A percentile compares a stretch with the other conserved stretches of the same genome.
Conservation (phyloP, 2,797 vertebrate species). For the Anguilla megastoma region DNA sequence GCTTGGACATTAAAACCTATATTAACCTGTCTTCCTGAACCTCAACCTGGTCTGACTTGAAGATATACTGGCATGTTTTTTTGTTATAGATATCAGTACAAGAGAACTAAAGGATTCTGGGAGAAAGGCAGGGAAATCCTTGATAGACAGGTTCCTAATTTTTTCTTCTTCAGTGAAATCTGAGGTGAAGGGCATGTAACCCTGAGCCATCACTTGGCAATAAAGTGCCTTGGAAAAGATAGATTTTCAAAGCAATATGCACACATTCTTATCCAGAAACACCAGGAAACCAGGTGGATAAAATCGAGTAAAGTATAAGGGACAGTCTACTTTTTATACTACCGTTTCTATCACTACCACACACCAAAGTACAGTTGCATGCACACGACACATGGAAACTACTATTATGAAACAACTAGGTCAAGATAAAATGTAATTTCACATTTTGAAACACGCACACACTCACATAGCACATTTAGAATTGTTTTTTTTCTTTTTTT, state of each 20-base stretch:
- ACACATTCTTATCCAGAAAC: not conserved
- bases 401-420: too few species aligned
- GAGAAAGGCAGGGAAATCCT: not conserved
- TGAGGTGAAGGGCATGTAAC: not conserved
- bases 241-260: not conserved
- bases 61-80: slow-evolving; percentile 22
- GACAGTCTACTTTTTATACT: not conserved
- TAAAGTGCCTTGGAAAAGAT: not conserved
- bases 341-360: not conserved
- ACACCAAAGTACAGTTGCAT: not conserved
- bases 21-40: slow-evolving; percentile 17
- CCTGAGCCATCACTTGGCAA: not conserved
- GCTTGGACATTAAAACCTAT: slow-evolving; percentile 20
- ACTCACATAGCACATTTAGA: not conserved
- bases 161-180: not conserved
- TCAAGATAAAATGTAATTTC: too few species aligned
- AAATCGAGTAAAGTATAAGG: not conserved
- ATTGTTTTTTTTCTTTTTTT: not conserved
- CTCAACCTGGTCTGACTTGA: slow-evolving; percentile 3
- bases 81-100: slow-evolving; percentile 15
- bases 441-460: too few species aligned
- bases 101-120: not conserved
- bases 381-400: not conserved
- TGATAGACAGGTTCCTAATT: not conserved
- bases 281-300: not conserved